phyloP scores from a whole-genome alignment of 2,797 vertebrate species.

The Valencia hispanica region DNA sequence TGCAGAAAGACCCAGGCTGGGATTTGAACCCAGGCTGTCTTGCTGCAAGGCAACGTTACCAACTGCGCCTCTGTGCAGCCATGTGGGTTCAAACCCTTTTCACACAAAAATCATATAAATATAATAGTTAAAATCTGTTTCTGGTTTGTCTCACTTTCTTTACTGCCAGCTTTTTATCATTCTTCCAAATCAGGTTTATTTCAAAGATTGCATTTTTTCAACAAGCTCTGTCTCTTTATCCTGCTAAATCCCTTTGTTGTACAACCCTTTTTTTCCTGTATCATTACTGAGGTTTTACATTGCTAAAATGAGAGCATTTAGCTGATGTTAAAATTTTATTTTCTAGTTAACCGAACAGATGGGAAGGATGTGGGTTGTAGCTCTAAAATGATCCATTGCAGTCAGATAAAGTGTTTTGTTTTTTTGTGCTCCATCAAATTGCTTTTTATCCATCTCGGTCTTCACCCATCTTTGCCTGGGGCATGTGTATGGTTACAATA shows the following conservation, averaged over 20 bases:
- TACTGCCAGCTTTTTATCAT: slow-evolving; percentile 10
- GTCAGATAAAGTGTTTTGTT: slow-evolving; percentile 26
- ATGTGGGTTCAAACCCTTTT: neutral
- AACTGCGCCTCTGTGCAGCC: too few relatives aligned
- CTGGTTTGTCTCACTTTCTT: slow-evolving; percentile 3
- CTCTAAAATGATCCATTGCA: slow-evolving; percentile 55
- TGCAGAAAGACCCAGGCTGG: too few relatives aligned
- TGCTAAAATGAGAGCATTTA: slow-evolving; percentile 18
- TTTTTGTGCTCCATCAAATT: slow-evolving; percentile 8
- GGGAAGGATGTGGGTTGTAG: slow-evolving; percentile 3
- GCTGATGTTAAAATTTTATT: slow-evolving; percentile 42
- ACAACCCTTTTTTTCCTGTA: neutral
- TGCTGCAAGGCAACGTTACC: too few relatives aligned
- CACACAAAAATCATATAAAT: neutral
- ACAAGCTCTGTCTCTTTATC: neutral
- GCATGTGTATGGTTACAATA: slow-evolving; percentile 37
- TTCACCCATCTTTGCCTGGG: slow-evolving; percentile 45
- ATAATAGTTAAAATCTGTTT: slow-evolving; percentile 11
- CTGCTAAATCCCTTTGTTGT: neutral
- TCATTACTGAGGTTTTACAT: slow-evolving; percentile 1
- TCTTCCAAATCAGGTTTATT: neutral
- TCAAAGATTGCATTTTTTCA: neutral
- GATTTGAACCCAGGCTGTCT: too few relatives aligned
- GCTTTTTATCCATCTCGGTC: slow-evolving; percentile 23
- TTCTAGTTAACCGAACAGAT: slow-evolving; percentile 17